phyloP scores from a whole-genome alignment of 2,113 vertebrate genomes.

The Pollachius pollachius region DNA sequence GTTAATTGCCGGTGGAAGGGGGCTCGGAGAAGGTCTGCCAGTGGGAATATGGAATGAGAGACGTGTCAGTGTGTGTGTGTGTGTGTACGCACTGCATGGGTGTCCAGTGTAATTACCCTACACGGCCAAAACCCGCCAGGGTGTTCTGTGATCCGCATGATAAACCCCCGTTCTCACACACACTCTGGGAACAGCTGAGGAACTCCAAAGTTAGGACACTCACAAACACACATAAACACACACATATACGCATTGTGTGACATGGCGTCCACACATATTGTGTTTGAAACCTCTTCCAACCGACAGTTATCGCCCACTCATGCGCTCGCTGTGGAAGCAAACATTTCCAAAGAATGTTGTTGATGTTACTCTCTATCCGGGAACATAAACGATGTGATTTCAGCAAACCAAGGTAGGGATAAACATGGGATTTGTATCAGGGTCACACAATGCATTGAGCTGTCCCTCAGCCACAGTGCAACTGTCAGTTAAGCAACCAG shows the following conservation, averaged over 20 bases:
- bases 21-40: conserved; percentile 14
- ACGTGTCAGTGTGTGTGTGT: conserved; percentile 19
- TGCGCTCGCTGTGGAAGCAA: conserved; percentile 16
- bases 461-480: too few relatives aligned
- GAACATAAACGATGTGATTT: neutral
- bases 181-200: conserved; percentile 7
- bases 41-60: conserved; percentile 18
- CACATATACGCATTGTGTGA: neutral
- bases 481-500: neutral
- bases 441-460: too few relatives aligned
- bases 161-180: conserved; percentile 8
- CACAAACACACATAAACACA: neutral
- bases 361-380: neutral
- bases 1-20: conserved; percentile 60
- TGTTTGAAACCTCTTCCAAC: conserved; percentile 43
- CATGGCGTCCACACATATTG: conserved; percentile 42
- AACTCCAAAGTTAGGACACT: neutral
- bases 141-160: conserved; percentile 29
- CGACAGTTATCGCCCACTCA: conserved; percentile 38
- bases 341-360: neutral
- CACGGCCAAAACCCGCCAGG: conserved; percentile 38
- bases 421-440: too few relatives aligned
- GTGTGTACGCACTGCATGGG: conserved; percentile 8
- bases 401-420: neutral
- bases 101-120: conserved; percentile 16